Conservation (phyloP, 2,113 vertebrate genomes). For the Grantiella picta region DNA sequence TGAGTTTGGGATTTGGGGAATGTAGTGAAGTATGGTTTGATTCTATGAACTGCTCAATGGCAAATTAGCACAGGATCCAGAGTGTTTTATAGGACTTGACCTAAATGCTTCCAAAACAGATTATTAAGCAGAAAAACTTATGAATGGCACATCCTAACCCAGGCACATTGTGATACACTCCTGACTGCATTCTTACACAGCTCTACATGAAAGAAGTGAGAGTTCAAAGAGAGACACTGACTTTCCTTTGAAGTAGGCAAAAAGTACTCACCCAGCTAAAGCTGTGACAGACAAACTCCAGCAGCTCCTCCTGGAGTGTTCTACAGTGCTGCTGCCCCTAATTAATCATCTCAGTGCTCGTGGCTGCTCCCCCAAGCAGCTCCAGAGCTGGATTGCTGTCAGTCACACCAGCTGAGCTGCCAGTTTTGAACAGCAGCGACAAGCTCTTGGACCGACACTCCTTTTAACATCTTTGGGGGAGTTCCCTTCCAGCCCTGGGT, state of each 20-base stretch:
- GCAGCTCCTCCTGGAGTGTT: not conserved
- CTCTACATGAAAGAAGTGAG: not conserved
- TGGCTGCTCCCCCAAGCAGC: not conserved
- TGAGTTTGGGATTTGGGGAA: not conserved
- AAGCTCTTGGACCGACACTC: not conserved
- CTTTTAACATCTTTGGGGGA: not conserved
- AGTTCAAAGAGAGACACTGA: not conserved
- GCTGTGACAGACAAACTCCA: not conserved
- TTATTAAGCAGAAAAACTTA: not conserved
- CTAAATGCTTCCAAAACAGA: not conserved
- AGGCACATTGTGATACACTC: not conserved
- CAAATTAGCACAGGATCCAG: not conserved
- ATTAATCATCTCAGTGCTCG: not conserved
- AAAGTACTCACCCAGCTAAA: not conserved
- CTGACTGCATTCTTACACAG: not conserved
- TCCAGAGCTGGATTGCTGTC: not conserved
- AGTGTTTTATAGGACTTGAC: not conserved
- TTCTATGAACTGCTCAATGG: not conserved
- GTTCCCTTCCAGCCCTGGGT: not conserved
- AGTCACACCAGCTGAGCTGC: not conserved
- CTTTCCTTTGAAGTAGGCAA: not conserved
- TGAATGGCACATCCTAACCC: not conserved
- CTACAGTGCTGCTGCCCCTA: not conserved
- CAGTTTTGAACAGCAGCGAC: not conserved
- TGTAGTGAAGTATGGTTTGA: not conserved